phyloP scores from a whole-genome alignment of 1,140 invertebrate species.

The Hylaeus volcanicus region DNA sequence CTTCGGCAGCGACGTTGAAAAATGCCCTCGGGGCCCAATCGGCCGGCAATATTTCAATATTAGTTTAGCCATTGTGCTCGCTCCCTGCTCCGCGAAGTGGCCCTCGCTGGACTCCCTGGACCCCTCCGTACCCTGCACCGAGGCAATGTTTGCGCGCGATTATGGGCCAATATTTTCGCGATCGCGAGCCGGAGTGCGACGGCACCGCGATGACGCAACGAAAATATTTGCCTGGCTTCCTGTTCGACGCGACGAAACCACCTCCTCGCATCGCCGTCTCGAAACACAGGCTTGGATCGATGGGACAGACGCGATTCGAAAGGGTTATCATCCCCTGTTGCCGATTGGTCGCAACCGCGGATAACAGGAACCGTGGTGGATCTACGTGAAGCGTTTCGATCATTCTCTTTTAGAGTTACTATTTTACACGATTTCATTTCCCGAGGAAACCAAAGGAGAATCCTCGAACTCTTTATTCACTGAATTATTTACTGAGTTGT shows the following conservation, averaged over 20 bases:
- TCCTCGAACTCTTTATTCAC: too few species aligned
- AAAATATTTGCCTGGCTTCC: slow-evolving; percentile 47
- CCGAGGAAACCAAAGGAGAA: too few species aligned
- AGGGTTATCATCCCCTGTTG: too few species aligned
- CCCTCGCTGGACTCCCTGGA: background rate
- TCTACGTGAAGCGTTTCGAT: too few species aligned
- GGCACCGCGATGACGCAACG: slow-evolving; percentile 16
- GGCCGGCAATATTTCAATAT: slow-evolving; percentile 79
- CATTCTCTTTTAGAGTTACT: too few species aligned
- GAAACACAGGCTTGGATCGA: too few species aligned
- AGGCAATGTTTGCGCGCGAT: slow-evolving; percentile 18
- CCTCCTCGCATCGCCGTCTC: background rate
- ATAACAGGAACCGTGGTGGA: too few species aligned
- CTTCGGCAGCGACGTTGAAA: slow-evolving; percentile 71
- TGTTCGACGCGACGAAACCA: slow-evolving; percentile 1
- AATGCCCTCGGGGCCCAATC: slow-evolving; percentile 67
- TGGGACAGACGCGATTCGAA: too few species aligned
- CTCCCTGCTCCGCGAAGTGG: background rate
- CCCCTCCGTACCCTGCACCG: background rate
- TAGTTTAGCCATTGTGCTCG: slow-evolving; percentile 67
- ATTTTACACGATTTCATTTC: too few species aligned
- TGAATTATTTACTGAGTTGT: too few species aligned
- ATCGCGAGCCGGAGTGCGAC: background rate
- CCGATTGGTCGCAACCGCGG: too few species aligned
- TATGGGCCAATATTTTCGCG: slow-evolving; percentile 37